Base-by-base conservation (phyloP, 92 coral and sea anemone genomes). In the Anthopleura xanthogrammica region DNA sequence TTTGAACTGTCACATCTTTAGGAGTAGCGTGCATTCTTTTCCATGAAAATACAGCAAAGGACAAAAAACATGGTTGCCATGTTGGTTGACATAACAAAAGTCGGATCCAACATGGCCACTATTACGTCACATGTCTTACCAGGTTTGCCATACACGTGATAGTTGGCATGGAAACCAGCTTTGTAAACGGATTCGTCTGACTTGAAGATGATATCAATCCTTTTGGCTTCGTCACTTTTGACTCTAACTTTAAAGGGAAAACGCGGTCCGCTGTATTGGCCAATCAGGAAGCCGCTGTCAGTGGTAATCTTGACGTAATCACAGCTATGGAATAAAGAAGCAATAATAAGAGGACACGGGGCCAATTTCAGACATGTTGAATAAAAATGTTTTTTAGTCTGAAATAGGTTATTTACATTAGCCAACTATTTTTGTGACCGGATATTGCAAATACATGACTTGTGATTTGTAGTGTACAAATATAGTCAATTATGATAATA, bases 231-330 rank as follows among this genome's bases (percentile, higher is more conserved):
- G 41, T 22, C 13, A 16, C 52, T 68, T 13, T 19, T 68, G 36
- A 81, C 77, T 12, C 36, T 81, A 41, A 81, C 77, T 17, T 22
- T 39, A 54, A 81, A 81, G 1, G 39, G 65, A 17, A 60, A 23
- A 13, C 20, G 42, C 2, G 46, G 74, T 12, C 88, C 88, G n/a
- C 78, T 85, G 81, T 77, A 85, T 71, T 85, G 83, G 22, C 78
- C 88, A 79, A 85, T 71, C 83, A 78, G 43, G 16, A 17, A 52
- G 43, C 88, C 83, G 3, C 71, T 54, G 0, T 85, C 78, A 54
- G 75, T 79, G 52, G 73, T 70, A 41, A 85, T 7, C 71, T 70
- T 85, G 56, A 85, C 83, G 83, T 66, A 71, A 43, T 85, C 88
- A 72, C 88, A 85, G 72, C 88, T 85, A 57, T 13, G 9, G 23